phyloP scores from a whole-genome alignment of 2,113 vertebrate species.

The Cyphomyrus discorhynchus region DNA sequence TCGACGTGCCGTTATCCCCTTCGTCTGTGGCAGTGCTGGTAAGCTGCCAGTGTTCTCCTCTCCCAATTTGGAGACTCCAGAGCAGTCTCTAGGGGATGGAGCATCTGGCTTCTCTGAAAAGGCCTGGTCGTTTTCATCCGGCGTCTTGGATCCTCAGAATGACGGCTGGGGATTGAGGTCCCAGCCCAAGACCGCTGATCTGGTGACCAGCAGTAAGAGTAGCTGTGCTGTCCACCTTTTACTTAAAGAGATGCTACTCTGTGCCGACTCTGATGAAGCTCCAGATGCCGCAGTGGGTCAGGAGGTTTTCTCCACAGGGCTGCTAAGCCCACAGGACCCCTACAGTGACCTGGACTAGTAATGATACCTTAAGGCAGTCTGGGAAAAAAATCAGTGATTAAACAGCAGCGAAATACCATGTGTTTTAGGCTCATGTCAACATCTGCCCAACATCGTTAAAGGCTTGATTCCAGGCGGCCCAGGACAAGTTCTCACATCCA shows the following conservation, averaged over 20 bases:
- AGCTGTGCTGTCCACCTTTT: neutral
- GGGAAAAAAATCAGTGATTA: neutral
- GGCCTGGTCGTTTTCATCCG: neutral
- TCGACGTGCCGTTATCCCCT: neutral
- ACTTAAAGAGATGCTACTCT: neutral
- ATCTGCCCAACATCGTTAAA: neutral
- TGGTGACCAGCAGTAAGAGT: neutral
- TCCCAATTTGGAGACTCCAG: neutral
- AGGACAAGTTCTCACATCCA: neutral
- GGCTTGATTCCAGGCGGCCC: neutral
- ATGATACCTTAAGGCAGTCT: neutral
- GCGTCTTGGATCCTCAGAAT: neutral
- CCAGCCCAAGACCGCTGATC: neutral
- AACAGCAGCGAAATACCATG: neutral
- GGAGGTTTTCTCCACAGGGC: neutral
- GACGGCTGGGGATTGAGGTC: neutral
- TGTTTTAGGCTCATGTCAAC: neutral
- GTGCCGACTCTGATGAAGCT: neutral
- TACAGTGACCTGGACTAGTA: neutral
- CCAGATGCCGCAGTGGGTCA: neutral
- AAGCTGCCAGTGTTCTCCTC: neutral
- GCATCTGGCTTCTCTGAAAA: neutral
- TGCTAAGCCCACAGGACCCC: neutral
- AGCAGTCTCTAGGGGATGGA: neutral
- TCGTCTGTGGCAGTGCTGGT: neutral